These are phyloP conservation scores for Darevskia mixta DNA, from an alignment of 2,797 vertebrate genomes.

Conservation along the genomic window DNA sequence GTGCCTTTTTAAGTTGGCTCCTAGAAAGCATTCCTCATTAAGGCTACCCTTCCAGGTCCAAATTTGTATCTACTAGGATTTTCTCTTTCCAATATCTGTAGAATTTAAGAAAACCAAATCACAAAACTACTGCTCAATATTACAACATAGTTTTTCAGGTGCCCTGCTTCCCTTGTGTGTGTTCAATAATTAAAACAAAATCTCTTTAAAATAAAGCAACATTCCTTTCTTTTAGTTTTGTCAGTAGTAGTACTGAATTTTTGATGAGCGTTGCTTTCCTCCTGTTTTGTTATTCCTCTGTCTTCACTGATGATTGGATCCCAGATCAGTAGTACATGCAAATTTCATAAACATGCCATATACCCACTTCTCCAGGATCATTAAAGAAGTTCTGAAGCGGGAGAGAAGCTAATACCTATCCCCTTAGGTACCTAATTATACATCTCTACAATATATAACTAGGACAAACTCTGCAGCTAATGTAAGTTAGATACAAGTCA, in stretches of 20 bases:
- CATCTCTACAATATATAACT: constrained; percentile 8
- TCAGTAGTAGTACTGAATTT: background rate
- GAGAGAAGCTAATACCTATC: constrained; percentile 13
- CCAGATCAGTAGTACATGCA: background rate
- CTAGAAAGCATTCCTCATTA: background rate
- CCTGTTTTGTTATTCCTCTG: background rate
- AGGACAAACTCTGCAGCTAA: background rate
- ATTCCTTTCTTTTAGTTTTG: background rate
- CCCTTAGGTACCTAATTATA: constrained; percentile 22
- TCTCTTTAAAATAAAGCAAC: background rate
- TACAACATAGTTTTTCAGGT: background rate
- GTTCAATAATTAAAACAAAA: background rate
- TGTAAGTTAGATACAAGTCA: background rate
- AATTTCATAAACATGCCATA: constrained; percentile 13
- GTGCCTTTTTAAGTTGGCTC: background rate
- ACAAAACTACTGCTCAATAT: background rate
- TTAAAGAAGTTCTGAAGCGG: constrained; percentile 5
- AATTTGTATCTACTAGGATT: background rate
- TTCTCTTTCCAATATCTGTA: background rate
- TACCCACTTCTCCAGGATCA: constrained; percentile 1
- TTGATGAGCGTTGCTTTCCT: background rate
- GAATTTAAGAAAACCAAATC: background rate
- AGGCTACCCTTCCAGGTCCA: background rate
- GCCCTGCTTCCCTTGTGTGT: background rate
- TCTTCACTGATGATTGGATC: background rate